These are phyloP conservation scores for Lasioglossum baleicum DNA, from an alignment of 1,140 invertebrate genomes.

Conservation along the genomic window DNA sequence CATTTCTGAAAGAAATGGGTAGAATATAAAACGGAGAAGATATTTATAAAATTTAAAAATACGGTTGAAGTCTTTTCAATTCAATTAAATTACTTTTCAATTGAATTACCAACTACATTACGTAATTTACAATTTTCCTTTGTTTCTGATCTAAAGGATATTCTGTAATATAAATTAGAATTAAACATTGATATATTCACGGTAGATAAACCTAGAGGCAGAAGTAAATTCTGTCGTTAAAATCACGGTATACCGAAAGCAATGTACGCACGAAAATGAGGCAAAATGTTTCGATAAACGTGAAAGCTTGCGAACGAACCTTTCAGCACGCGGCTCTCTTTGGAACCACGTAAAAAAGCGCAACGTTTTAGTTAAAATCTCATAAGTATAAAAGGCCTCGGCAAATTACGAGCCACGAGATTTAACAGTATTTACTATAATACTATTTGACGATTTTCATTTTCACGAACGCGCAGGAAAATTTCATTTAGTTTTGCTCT, in stretches of 20 bases:
- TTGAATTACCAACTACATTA: too few species aligned
- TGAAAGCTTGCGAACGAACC: conserved; percentile 2
- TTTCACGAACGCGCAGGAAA: too few species aligned
- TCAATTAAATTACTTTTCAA: too few species aligned
- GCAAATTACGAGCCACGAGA: background rate
- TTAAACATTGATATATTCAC: background rate
- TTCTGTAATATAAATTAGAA: background rate
- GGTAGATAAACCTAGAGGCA: background rate
- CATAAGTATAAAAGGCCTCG: background rate
- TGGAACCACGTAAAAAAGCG: conserved; percentile 23
- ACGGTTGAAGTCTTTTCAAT: too few species aligned
- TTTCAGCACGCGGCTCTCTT: conserved; percentile 9
- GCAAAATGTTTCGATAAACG: conserved; percentile 30
- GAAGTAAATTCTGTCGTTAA: background rate
- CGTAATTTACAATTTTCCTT: too few species aligned
- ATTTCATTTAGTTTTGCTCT: too few species aligned
- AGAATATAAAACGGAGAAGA: too few species aligned
- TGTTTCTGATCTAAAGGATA: background rate
- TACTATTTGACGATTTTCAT: too few species aligned
- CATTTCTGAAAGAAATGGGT: too few species aligned
- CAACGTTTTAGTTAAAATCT: conserved; percentile 24
- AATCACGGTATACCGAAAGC: background rate
- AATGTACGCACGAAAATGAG: conserved; percentile 9
- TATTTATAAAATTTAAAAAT: too few species aligned
- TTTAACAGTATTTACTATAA: too few species aligned